Percentiles rank a stretch among this genome's conserved stretches.
These are phyloP conservation scores for Calcarius ornatus DNA, from an alignment of 2,113 vertebrate species.

Conservation along the genomic window DNA sequence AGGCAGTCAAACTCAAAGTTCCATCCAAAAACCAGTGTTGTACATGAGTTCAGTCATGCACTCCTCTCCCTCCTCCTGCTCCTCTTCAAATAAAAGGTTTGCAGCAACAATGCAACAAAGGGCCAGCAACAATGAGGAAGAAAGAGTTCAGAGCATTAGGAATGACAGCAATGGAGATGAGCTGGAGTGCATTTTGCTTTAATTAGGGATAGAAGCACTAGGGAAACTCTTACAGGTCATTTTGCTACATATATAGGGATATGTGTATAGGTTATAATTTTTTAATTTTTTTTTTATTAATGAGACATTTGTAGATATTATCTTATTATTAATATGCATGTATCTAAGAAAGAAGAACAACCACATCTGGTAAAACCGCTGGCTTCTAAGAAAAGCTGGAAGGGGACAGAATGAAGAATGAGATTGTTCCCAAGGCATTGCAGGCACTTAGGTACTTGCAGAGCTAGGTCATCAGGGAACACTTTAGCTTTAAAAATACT, in stretches of 20 bases:
- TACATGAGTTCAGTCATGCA: neutral
- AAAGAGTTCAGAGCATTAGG: neutral
- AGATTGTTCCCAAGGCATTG: neutral
- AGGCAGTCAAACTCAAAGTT: conserved; percentile 43
- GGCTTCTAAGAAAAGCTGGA: neutral
- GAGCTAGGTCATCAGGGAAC: neutral
- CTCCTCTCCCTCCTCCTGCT: neutral
- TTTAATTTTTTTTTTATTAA: neutral
- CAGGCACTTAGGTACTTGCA: neutral
- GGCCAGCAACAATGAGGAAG: neutral
- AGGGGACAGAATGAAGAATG: neutral
- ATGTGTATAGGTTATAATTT: neutral
- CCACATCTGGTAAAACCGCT: neutral
- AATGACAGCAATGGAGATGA: neutral
- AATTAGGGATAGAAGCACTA: neutral
- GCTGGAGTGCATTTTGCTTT: neutral
- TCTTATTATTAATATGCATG: neutral
- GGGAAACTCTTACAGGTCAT: neutral
- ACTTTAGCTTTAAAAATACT: neutral
- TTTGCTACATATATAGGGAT: neutral
- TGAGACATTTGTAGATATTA: neutral
- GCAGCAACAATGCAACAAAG: neutral
- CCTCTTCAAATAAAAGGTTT: conserved; percentile 28
- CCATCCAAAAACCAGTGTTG: neutral
- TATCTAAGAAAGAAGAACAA: neutral